These are phyloP conservation scores for Polydrusus pterygomalis DNA, from an alignment of 2,888 invertebrate species.

Conservation along the genomic window DNA sequence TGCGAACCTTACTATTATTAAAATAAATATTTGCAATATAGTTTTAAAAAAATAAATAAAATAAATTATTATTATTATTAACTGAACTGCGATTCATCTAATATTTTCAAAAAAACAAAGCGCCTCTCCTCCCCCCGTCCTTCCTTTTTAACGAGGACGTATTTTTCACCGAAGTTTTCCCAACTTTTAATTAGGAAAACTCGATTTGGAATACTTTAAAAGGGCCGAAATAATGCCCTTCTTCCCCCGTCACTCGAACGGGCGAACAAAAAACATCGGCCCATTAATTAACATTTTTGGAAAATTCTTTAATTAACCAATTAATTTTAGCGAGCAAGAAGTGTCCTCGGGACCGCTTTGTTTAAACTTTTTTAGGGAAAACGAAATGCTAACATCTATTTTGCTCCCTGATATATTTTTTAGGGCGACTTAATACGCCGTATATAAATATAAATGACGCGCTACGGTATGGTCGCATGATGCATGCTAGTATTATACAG, in stretches of 20 bases:
- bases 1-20: too few relatives aligned
- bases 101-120: neutral
- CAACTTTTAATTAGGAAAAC: constrained; percentile 69
- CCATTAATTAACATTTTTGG: constrained; percentile 63
- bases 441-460: too few relatives aligned
- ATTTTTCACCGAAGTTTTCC: constrained; percentile 63
- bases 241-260: constrained; percentile 21
- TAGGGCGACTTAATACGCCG: neutral
- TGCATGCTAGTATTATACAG: too few relatives aligned
- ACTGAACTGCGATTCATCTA: too few relatives aligned
- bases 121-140: constrained; percentile 40
- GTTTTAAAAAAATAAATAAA: too few relatives aligned
- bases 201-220: constrained; percentile 66
- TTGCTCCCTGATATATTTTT: neutral
- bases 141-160: constrained; percentile 54
- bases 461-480: too few relatives aligned
- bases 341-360: constrained; percentile 28
- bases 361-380: constrained; percentile 48
- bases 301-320: constrained; percentile 60
- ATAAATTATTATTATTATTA: too few relatives aligned
- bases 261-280: constrained; percentile 60
- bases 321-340: constrained; percentile 46
- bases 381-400: constrained; percentile 31
- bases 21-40: too few relatives aligned
- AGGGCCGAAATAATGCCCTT: constrained; percentile 60